Conservation (phyloP, 2,113 vertebrate genomes). For the Rhagologus leucostigma region DNA sequence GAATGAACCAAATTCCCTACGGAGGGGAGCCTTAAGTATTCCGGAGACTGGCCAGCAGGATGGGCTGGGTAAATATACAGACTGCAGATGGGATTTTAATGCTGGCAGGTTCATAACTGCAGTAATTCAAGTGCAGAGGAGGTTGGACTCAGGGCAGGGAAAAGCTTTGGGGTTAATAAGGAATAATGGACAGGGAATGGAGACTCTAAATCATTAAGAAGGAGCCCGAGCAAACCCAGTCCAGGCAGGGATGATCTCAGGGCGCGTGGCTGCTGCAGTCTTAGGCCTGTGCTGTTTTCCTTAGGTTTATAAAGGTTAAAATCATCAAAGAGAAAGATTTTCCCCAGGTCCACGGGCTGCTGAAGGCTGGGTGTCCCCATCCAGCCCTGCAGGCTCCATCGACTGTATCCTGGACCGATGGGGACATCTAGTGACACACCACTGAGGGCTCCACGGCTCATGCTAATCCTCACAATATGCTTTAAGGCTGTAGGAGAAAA, state of each 20-base stretch:
- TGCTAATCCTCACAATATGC: rapidly evolving
- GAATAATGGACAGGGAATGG: not conserved
- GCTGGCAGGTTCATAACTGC: not conserved
- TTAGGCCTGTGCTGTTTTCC: not conserved
- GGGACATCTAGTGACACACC: slow-evolving; percentile 30
- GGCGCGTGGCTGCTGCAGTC: not conserved
- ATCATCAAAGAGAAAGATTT: not conserved
- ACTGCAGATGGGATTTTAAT: not conserved
- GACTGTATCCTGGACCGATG: rapidly evolving
- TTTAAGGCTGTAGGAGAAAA: not conserved
- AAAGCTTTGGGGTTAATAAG: not conserved
- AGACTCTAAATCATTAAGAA: not conserved
- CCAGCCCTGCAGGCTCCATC: not conserved
- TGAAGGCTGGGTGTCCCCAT: not conserved
- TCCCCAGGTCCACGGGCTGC: not conserved
- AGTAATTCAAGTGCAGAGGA: not conserved
- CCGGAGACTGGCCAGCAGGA: rapidly evolving
- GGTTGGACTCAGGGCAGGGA: not conserved
- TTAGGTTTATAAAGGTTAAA: not conserved
- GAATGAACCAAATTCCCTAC: not conserved
- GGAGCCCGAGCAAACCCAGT: not conserved
- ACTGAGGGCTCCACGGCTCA: rapidly evolving
- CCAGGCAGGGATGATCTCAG: rapidly evolving
- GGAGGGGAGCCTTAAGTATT: not conserved
- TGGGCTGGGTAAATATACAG: not conserved